Conservation (phyloP, 2,888 invertebrate genomes). For the Acleris holmiana region DNA sequence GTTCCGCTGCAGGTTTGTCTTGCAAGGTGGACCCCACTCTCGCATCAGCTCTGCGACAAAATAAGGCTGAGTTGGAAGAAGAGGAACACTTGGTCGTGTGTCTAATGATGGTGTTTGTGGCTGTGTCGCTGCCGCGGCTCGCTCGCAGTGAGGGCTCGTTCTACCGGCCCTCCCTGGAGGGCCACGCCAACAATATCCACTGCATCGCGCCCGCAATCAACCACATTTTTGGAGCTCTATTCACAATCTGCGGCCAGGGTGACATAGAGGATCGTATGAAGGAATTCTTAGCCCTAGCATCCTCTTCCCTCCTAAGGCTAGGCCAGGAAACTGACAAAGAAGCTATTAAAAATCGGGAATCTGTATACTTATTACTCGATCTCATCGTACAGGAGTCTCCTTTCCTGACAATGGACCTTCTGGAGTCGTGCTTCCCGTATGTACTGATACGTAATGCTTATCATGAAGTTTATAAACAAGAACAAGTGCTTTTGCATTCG, state of each 20-base stretch:
- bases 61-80: slow-evolving; percentile 94
- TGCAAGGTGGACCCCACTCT: slow-evolving; percentile 98
- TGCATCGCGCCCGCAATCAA: slow-evolving; percentile 98
- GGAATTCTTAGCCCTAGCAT: slow-evolving; percentile 96
- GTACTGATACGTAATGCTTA: slow-evolving; percentile 98
- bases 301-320: slow-evolving; percentile 96
- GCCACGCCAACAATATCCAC: slow-evolving; percentile 99
- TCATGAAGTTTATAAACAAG: slow-evolving; percentile 97
- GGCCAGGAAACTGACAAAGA: slow-evolving; percentile 98
- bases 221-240: slow-evolving; percentile 97
- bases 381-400: slow-evolving; percentile 99
- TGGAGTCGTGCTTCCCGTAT: slow-evolving; percentile 99
- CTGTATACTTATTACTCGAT: slow-evolving; percentile 97
- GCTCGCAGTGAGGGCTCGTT: slow-evolving; percentile 96
- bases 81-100: slow-evolving; percentile 98
- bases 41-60: slow-evolving; percentile 94
- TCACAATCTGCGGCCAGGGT: slow-evolving; percentile 97
- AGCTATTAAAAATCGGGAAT: slow-evolving; percentile 96
- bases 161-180: slow-evolving; percentile 93
- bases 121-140: slow-evolving; percentile 97
- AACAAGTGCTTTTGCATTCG: slow-evolving; percentile 86
- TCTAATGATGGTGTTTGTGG: slow-evolving; percentile 98
- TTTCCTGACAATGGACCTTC: slow-evolving; percentile 98
- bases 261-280: slow-evolving; percentile 99
- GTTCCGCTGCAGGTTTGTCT: slow-evolving; percentile 96